phyloP scores from a whole-genome alignment of 2,888 invertebrate species.

The Meta bourneti region DNA sequence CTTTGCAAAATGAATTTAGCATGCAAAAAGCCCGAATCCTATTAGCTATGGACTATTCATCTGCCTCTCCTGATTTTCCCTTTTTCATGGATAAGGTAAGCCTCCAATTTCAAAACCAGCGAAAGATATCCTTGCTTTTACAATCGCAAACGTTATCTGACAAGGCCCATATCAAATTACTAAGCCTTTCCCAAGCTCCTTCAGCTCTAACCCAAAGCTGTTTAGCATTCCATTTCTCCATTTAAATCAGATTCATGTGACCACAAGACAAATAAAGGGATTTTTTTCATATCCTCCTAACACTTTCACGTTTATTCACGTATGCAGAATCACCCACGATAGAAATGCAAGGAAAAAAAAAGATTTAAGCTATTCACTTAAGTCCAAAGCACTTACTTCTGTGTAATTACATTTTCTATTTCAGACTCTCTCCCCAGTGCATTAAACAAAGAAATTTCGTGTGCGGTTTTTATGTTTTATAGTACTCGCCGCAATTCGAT shows the following conservation, averaged over 20 bases:
- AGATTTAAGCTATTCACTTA: background rate
- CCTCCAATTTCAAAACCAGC: too few relatives aligned
- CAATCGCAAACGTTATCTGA: background rate
- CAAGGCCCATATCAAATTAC: background rate
- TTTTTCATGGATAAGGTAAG: too few relatives aligned
- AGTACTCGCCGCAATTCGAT: background rate
- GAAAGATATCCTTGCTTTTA: background rate
- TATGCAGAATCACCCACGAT: background rate
- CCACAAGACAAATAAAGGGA: background rate
- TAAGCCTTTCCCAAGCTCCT: background rate
- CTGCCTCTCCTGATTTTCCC: too few relatives aligned
- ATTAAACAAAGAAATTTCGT: background rate
- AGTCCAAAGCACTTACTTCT: conserved; percentile 7
- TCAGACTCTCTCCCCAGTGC: background rate
- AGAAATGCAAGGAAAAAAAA: background rate
- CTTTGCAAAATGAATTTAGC: too few relatives aligned
- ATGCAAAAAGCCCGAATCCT: too few relatives aligned
- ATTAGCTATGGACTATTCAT: too few relatives aligned
- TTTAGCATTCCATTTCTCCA: background rate
- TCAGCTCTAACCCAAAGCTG: background rate
- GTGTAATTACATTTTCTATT: conserved; percentile 27
- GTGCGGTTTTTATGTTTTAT: too few relatives aligned
- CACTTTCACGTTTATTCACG: conserved; percentile 10
- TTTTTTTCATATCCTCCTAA: background rate
- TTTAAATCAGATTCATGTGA: conserved; percentile 8